Evolutionary conservation across 2,888 invertebrate species (phyloP), one percentile per base, ranked within the genome.

Genomic region (Clivina fossor): DNA sequence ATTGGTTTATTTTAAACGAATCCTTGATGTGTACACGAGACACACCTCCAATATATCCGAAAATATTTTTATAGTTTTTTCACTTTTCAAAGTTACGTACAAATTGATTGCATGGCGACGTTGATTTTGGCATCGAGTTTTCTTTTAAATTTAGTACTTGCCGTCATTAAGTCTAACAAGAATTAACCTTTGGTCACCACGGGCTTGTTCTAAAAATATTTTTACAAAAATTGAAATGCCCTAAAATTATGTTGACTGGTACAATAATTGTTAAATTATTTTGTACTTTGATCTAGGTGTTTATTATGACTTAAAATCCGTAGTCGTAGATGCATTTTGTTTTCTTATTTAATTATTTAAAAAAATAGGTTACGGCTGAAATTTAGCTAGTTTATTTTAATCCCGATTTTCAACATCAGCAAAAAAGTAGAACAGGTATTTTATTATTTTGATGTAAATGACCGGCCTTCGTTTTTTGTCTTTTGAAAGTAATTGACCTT

Each of bases 151-250:
- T 41, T 50, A 41, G 41, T n/a, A 28, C 30, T 40, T 30, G 50
- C 18, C 50, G 50, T 50, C 50, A 50, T 50, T 30, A 26, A 40
- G 41, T 41, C 22, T 50, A 20, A 9, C 24, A 32, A 32, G 24
- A 47, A 30, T 16, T 22, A 18, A 28, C 30, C 41, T 50, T 50
- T 41, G 32, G 30, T 20, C 50, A 28, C 13, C 22, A 16, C n/a
- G 4, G 18, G 38, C 18, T 38, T 38, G 18, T 8, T 16, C 38
- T 38, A 38, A 18, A 16, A 38, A 38, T 38, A 38, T 13, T 4
- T 38, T 15, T 38, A 18, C 18, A 18, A 16, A 38, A 38, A 16
- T 38, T 5, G 15, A 5, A 18, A 16, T 5, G n/a, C 18, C n/a
- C 16, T 13, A 18, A 38, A 18, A 38, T 24, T 24, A 7, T 24